A percentile compares a stretch with the other conserved stretches of the same genome.
phyloP scores from a whole-genome alignment of 2,113 vertebrate genomes.

The Chionomys nivalis region DNA sequence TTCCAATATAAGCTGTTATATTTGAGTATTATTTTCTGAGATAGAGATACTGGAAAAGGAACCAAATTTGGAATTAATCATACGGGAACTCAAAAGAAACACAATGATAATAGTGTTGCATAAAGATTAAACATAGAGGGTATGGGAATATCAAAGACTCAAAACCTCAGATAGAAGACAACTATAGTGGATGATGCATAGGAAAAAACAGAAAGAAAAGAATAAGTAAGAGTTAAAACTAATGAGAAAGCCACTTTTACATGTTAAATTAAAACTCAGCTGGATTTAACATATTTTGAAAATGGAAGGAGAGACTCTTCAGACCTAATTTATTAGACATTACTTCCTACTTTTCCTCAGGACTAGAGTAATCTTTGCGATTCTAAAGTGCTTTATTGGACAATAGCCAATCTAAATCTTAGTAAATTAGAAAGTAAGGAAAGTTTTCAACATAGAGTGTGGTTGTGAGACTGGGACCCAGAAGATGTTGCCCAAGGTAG shows the following conservation, averaged over 20 bases:
- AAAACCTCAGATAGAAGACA: background rate
- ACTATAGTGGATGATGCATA: background rate
- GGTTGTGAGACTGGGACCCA: background rate
- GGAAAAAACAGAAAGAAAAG: background rate
- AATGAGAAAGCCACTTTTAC: constrained; percentile 33
- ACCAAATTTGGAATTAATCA: background rate
- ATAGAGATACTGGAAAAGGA: background rate
- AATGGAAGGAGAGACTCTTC: background rate
- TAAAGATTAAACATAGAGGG: background rate
- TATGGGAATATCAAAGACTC: background rate
- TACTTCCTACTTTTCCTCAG: constrained; percentile 63
- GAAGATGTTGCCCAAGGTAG: background rate
- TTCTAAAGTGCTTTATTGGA: constrained; percentile 74
- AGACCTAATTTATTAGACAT: constrained; percentile 61
- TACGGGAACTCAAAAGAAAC: background rate
- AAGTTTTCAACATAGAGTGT: constrained; percentile 12
- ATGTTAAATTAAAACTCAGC: constrained; percentile 60
- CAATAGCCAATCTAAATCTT: constrained; percentile 68
- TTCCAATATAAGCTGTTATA: background rate
- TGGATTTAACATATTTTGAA: constrained; percentile 53
- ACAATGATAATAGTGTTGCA: background rate
- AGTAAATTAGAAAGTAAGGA: constrained; percentile 65
- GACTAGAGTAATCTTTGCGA: constrained; percentile 57
- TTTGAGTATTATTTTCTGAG: constrained; percentile 3
- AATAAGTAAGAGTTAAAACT: background rate